Evolutionary conservation across 2,113 vertebrate genomes (phyloP), one percentile per base, ranked within the genome.

Genomic region (Silurus meridionalis): DNA sequence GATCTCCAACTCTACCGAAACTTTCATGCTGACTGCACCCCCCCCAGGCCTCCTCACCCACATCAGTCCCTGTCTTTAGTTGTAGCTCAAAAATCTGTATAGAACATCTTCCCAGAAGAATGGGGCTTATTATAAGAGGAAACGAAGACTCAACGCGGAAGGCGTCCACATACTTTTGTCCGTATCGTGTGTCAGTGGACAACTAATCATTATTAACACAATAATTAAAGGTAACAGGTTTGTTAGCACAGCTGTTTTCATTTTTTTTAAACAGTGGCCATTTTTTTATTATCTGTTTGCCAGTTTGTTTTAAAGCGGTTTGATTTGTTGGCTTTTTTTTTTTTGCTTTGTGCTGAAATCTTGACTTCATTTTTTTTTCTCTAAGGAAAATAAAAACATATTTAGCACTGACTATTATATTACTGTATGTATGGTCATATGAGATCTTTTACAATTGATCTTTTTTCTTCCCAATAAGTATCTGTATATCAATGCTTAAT

Each of bases 151-250:
- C 37, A 37, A 37, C 37, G 37, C 37, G 37, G 37, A 37, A 37
- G 37, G 37, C 28, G 37, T 37, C 37, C 37, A 37, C 37, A 37
- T 37, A 37, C 37, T 37, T 37, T 37, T 37, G 37, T 37, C 37
- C 37, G 37, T 37, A 37, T 3, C 37, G 37, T 37, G 37, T 37
- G 37, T 92, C 89, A 91, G 82, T 92, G 92, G 90, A 85, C 89
- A 91, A 90, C 92, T 95, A 94, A 95, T 90, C 88, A 86, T 91
- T 88, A 92, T 90, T 93, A 90, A 93, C 91, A 88, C 89, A 91
- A 92, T 92, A 92, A 91, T 88, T 78, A 28, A 88, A 63, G 89
- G 85, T 92, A 90, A 86, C 86, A 58, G 82, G 88, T 85, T 88
- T 90, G 91, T 91, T 90, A 85, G 84, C 88, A 48, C 19, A 85